Evolutionary conservation across 1,140 invertebrate species (phyloP).

Genomic region (Galendromus occidentalis): DNA sequence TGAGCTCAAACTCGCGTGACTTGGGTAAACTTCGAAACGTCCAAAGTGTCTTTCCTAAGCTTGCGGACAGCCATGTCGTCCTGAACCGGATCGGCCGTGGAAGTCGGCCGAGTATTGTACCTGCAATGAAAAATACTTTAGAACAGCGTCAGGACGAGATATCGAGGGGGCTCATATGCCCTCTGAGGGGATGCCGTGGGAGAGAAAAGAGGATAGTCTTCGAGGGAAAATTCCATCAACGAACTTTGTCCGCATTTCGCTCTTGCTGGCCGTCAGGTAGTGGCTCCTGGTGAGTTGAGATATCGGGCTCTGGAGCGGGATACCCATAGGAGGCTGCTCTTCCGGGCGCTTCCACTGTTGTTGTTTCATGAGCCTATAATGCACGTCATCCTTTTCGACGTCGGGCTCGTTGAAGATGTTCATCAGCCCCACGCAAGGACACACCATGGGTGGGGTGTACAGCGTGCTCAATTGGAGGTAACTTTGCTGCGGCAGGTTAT

Average conservation of each 20-base stretch:
- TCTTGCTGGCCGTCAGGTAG: not conserved
- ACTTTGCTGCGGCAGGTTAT: not conserved
- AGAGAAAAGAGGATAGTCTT: no score
- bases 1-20: not conserved
- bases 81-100: not conserved
- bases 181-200: no score
- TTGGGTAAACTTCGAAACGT: not conserved
- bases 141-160: no score
- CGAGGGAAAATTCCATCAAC: not conserved
- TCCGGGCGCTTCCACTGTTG: not conserved
- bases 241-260: not conserved
- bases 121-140: not conserved
- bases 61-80: slow-evolving; percentile 2
- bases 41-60: not conserved
- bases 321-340: slow-evolving; percentile 4
- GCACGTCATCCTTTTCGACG: not conserved
- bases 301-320: not conserved
- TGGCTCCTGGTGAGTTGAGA: not conserved
- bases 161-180: no score
- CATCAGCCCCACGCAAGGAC: not conserved
- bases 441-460: not conserved
- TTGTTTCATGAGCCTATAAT: not conserved
- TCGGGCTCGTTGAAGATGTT: slow-evolving; percentile 11
- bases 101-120: not conserved
- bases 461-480: not conserved